A percentile compares a stretch with the other conserved stretches of the same genome.
Conservation (phyloP, 2,113 vertebrate genomes). For the Halichoerus grypus region DNA sequence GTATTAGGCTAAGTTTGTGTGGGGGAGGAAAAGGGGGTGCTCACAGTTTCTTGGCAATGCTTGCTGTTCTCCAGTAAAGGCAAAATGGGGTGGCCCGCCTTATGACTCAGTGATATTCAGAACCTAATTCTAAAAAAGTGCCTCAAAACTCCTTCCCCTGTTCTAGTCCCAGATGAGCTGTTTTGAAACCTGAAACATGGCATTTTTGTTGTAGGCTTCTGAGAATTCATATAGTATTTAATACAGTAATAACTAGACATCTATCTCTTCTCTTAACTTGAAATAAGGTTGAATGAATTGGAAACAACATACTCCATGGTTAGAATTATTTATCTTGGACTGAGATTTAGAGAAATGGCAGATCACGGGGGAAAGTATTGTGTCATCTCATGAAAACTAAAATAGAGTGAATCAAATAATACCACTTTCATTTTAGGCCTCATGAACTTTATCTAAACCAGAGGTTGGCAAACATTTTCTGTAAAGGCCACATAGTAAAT, state of each 20-base stretch:
- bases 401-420: not conserved
- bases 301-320: not conserved
- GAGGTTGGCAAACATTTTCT: not conserved
- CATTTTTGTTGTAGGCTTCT: not conserved
- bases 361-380: not conserved
- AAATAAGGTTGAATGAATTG: not conserved
- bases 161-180: not conserved
- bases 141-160: not conserved
- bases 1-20: not conserved
- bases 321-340: not conserved
- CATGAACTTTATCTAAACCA: not conserved
- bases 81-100: not conserved
- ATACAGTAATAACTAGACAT: not conserved
- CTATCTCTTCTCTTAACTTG: not conserved
- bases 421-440: not conserved
- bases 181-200: not conserved
- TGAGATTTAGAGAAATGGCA: not conserved
- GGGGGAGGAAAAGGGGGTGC: accelerated
- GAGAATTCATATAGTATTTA: not conserved
- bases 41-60: not conserved
- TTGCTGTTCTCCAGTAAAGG: not conserved
- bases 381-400: not conserved
- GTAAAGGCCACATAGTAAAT: not conserved
- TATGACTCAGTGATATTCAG: not conserved
- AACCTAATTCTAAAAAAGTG: not conserved